A percentile compares a stretch with the other conserved stretches of the same genome.
Conservation (phyloP, 2,113 vertebrate species). For the Camelus dromedarius region DNA sequence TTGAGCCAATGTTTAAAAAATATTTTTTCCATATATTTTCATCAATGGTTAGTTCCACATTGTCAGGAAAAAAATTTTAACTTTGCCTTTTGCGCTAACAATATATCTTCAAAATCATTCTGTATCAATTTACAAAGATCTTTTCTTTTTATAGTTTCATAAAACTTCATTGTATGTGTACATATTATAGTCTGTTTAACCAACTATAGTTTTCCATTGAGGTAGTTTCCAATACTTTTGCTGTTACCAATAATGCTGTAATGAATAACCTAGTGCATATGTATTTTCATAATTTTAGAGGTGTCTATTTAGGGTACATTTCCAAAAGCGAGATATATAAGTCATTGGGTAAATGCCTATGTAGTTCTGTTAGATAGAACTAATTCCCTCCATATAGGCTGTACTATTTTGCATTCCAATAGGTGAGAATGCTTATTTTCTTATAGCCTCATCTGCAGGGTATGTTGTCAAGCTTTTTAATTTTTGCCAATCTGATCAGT, state of each 20-base stretch:
- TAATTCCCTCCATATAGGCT: background rate
- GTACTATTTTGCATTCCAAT: background rate
- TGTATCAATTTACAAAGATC: background rate
- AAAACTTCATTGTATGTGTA: background rate
- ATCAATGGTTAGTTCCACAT: background rate
- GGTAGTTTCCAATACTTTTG: background rate
- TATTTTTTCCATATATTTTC: constrained; percentile 3
- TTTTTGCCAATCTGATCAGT: constrained; percentile 5
- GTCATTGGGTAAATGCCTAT: background rate
- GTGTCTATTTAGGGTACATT: background rate
- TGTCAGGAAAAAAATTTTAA: background rate
- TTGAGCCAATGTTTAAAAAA: background rate
- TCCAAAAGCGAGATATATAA: background rate
- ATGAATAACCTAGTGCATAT: background rate
- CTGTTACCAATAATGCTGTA: constrained; percentile 42
- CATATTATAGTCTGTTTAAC: background rate
- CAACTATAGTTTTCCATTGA: background rate
- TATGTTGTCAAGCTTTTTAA: background rate
- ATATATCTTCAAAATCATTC: background rate
- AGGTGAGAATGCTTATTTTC: background rate
- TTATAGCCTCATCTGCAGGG: background rate
- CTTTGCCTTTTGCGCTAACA: background rate
- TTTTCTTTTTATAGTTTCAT: background rate
- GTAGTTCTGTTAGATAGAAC: background rate
- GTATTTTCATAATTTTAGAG: constrained; percentile 35